Evolutionary conservation across 1,140 invertebrate genomes (phyloP).

Genomic region (Elymnias hypermnestra): DNA sequence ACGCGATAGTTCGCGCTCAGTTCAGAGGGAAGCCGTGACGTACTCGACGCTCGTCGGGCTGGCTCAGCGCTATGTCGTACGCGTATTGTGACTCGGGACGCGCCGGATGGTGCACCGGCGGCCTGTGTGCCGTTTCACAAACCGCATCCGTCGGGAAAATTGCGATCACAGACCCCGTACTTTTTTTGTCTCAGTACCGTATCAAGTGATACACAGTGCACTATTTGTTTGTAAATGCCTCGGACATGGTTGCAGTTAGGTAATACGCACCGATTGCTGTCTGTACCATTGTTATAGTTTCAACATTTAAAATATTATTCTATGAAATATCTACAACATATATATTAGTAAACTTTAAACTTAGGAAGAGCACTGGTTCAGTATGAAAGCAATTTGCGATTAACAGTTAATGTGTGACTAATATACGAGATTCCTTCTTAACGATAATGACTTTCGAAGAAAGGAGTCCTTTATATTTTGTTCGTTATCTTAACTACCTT

Average conservation of each 20-base stretch:
- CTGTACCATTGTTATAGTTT: too few relatives aligned
- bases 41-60: conserved; percentile 12
- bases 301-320: too few relatives aligned
- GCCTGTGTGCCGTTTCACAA: conserved; percentile 23
- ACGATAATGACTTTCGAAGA: conserved; percentile 12
- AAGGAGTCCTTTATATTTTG: conserved; percentile 4
- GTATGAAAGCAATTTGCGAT: neutral
- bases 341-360: too few relatives aligned
- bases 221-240: conserved; percentile 27
- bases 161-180: conserved; percentile 26
- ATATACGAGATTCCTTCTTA: conserved; percentile 13
- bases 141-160: conserved; percentile 36
- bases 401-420: conserved; percentile 14
- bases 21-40: conserved; percentile 59
- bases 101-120: conserved; percentile 34
- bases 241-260: conserved; percentile 56
- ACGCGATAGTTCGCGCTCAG: conserved; percentile 56
- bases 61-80: conserved; percentile 23
- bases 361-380: too few relatives aligned
- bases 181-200: conserved; percentile 33
- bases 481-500: conserved; percentile 12
- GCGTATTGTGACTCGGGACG: conserved; percentile 39
- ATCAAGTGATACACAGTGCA: conserved; percentile 30
- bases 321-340: too few relatives aligned
- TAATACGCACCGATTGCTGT: conserved; percentile 21